These are phyloP conservation scores for Pavo muticus DNA, from an alignment of 2,113 vertebrate genomes.

Conservation along the genomic window DNA sequence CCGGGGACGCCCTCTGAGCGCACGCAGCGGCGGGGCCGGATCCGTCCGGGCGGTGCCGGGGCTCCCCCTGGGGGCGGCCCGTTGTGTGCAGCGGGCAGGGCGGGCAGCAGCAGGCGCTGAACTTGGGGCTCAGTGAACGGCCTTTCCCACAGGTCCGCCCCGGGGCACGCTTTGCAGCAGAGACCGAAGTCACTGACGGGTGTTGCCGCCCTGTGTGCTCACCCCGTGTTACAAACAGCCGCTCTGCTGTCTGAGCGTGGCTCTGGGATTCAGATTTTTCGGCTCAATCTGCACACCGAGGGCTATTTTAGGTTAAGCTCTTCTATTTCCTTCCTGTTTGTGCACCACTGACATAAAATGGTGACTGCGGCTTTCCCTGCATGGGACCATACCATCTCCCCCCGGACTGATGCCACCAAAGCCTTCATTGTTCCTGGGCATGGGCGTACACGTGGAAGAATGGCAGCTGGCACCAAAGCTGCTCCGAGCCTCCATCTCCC, in stretches of 20 bases:
- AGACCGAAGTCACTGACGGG: accelerated
- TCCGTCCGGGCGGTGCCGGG: neutral
- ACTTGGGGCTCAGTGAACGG: neutral
- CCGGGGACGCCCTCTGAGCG: neutral
- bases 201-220: neutral
- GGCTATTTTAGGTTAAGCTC: neutral
- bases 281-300: neutral
- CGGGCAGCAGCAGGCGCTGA: accelerated
- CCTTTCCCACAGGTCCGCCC: neutral
- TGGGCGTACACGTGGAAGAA: accelerated
- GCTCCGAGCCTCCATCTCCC: neutral
- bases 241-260: neutral
- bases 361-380: accelerated
- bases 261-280: neutral
- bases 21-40: neutral
- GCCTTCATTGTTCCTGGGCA: accelerated
- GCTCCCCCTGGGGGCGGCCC: constrained; percentile 57
- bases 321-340: neutral
- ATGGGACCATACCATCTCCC: accelerated
- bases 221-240: accelerated
- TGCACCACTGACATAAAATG: neutral
- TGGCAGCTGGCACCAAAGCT: neutral
- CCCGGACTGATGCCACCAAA: neutral
- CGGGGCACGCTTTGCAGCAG: accelerated
- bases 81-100: neutral